These are phyloP conservation scores for Alaudala cheleensis DNA, from an alignment of 2,113 vertebrate genomes.

Conservation along the genomic window DNA sequence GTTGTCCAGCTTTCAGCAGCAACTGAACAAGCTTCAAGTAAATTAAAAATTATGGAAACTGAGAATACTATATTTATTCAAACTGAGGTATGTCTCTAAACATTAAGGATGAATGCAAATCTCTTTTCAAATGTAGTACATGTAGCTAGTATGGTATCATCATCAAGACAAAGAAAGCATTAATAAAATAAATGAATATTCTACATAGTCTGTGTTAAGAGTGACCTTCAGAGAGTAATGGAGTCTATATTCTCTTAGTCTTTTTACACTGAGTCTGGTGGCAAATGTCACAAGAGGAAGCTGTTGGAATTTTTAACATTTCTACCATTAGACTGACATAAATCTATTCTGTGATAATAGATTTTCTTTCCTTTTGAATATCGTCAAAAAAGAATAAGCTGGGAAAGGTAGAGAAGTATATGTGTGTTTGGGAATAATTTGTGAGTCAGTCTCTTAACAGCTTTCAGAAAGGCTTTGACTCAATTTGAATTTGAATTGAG, in stretches of 20 bases:
- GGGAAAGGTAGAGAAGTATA: neutral
- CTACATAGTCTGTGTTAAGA: neutral
- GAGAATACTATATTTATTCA: neutral
- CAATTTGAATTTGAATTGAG: neutral
- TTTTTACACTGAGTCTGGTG: neutral
- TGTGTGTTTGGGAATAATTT: neutral
- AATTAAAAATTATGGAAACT: neutral
- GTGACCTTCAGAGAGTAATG: neutral
- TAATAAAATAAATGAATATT: neutral
- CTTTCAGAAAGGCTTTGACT: neutral
- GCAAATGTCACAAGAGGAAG: neutral
- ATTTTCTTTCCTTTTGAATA: neutral
- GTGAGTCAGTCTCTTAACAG: neutral
- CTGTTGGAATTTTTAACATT: neutral
- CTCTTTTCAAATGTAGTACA: neutral
- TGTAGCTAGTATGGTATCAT: neutral
- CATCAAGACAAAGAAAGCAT: neutral
- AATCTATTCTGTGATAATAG: neutral
- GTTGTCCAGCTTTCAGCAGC: neutral
- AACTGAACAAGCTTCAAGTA: neutral
- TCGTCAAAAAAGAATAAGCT: neutral
- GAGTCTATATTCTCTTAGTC: neutral
- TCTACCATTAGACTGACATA: neutral
- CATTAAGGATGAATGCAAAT: neutral
- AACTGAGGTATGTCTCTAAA: neutral